Evolutionary conservation across 2,888 invertebrate genomes (phyloP).

Genomic region (Nysson spinosus): DNA sequence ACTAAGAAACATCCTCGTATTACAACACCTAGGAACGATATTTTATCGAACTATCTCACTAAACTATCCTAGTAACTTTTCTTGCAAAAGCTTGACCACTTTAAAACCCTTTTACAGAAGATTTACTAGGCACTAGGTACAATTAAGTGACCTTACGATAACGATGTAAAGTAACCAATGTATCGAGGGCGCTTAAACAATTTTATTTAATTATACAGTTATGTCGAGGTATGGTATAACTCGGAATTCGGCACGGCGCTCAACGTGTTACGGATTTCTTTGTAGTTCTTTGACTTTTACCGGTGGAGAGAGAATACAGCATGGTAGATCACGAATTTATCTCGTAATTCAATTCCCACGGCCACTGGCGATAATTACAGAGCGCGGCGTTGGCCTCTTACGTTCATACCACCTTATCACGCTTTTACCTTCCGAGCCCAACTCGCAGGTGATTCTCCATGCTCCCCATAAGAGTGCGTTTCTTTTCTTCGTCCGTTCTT

Average conservation of each 20-base stretch:
- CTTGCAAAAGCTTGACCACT: too few relatives aligned
- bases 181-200: too few relatives aligned
- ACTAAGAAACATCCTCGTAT: conserved; percentile 28
- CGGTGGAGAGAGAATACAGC: conserved; percentile 37
- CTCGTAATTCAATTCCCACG: conserved; percentile 76
- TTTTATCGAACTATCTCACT: too few relatives aligned
- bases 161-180: too few relatives aligned
- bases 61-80: too few relatives aligned
- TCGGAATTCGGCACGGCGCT: too few relatives aligned
- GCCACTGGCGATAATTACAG: conserved; percentile 72
- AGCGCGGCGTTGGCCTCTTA: conserved; percentile 31
- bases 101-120: too few relatives aligned
- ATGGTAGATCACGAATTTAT: conserved; percentile 65
- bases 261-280: conserved; percentile 27
- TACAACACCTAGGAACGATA: too few relatives aligned
- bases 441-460: conserved; percentile 41
- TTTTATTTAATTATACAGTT: too few relatives aligned
- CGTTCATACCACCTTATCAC: conserved; percentile 19
- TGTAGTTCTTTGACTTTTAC: conserved; percentile 46
- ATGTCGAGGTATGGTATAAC: too few relatives aligned
- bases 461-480: conserved; percentile 14
- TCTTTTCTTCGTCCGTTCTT: conserved; percentile 53
- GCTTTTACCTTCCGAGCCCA: conserved; percentile 40
- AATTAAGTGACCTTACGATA: too few relatives aligned
- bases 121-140: too few relatives aligned